Conservation (phyloP, 2,113 vertebrate genomes). For the Alosa alosa region DNA sequence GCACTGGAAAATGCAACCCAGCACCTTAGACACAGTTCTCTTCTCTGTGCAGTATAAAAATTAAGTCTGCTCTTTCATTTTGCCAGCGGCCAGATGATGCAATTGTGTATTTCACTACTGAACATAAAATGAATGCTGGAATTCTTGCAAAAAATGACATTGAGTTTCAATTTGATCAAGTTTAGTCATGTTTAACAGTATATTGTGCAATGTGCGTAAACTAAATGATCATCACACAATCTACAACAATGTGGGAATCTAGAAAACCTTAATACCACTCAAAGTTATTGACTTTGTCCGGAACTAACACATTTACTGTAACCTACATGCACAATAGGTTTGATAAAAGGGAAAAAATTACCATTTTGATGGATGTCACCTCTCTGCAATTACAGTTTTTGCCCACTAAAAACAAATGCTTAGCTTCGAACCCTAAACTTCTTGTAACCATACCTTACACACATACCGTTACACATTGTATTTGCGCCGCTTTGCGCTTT, state of each 20-base stretch:
- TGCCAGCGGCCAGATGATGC: not conserved
- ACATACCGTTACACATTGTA: too few relatives aligned
- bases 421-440: too few relatives aligned
- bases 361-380: not conserved
- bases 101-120: conserved; percentile 6
- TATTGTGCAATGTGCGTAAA: not conserved
- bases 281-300: not conserved
- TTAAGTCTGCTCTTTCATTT: conserved; percentile 52
- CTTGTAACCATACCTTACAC: too few relatives aligned
- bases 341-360: not conserved
- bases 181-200: too few relatives aligned
- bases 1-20: conserved; percentile 56
- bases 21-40: conserved; percentile 29
- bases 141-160: too few relatives aligned
- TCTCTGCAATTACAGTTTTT: too few relatives aligned
- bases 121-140: not conserved
- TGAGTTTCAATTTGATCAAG: not conserved
- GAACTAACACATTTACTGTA: not conserved
- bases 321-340: not conserved
- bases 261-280: not conserved
- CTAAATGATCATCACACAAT: not conserved
- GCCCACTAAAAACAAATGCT: too few relatives aligned
- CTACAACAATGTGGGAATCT: too few relatives aligned
- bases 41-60: conserved; percentile 73
- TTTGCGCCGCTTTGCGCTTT: too few relatives aligned